Base-by-base conservation (phyloP, 2,113 vertebrate genomes). In the Murina feae region DNA sequence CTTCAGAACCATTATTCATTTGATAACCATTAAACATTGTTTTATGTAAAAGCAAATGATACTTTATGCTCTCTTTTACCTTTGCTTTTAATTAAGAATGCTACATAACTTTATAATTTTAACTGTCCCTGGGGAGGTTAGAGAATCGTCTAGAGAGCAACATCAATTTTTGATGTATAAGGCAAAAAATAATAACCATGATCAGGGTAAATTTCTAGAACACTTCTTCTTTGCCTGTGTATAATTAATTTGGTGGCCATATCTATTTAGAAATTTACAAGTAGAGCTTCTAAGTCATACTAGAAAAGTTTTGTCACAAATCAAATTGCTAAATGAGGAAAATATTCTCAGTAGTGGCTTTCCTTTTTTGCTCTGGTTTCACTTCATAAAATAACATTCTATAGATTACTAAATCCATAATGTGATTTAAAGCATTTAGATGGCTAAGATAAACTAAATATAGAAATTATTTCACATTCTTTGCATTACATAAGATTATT, bases 211-310 rank as follows among this genome's bases (percentile, higher is more conserved):
- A 16, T 74, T 71, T 76, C 23, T 4, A 69, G 79, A 85, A 28
- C 17, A 88, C 1, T 66, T 76, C 10, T 87, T 23, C 4, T 85
- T 92, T 71, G 71, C 28, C 28, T 63, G 1, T 14, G 3, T 0
- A 14, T 9, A 69, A n/a, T 35, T 37, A 89, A 47, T 51, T 83
- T 83, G 11, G 81, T 1, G 88, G 12, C 2, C 10, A 44, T 81
- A 6, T 58, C 51, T 72, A 17, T 42, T 79, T 85, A 90, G 60
- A 95, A 84, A 72, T 81, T 65, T 87, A 89, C 28, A 90, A 66
- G 18, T 30, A 94, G 4, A 76, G 7, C 4, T 76, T 90, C 21
- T 93, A 72, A 84, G 84, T 89, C 17, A 92, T 37, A 65, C 68
- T 72, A 84, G 8, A 65, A 78, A 95, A 84, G 3, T 72, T 47